phyloP scores from a whole-genome alignment of 2,888 invertebrate species.

The Habrosyne pyritoides region DNA sequence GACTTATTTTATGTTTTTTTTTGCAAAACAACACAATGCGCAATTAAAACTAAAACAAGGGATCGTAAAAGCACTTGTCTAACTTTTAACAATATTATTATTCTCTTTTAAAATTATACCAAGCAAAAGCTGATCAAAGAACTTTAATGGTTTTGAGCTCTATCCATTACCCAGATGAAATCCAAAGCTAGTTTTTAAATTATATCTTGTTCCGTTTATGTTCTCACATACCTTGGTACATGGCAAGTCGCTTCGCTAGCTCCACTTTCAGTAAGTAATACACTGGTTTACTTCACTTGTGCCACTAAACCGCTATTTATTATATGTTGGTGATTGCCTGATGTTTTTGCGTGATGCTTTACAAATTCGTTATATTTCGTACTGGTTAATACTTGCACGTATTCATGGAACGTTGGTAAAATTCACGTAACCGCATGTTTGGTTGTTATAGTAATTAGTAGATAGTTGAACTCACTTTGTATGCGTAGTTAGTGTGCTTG shows the following conservation, averaged over 20 bases:
- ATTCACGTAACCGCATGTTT: slow-evolving; percentile 1
- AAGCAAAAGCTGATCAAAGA: too few species aligned
- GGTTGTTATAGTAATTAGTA: background rate
- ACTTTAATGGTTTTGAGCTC: too few species aligned
- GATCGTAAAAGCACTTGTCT: background rate
- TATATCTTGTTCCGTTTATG: background rate
- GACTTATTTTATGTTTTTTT: background rate
- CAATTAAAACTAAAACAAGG: background rate
- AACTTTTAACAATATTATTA: background rate
- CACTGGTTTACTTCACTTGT: slow-evolving; percentile 2
- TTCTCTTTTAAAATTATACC: background rate
- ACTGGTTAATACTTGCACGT: background rate
- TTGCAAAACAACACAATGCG: background rate
- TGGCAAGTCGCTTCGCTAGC: background rate
- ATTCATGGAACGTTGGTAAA: background rate
- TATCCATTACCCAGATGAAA: background rate
- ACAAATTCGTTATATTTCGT: background rate
- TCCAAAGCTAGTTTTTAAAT: background rate
- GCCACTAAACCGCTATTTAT: slow-evolving; percentile 5
- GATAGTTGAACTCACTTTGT: background rate
- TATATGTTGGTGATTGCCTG: background rate
- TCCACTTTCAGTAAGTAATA: slow-evolving; percentile 4
- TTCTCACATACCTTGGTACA: background rate
- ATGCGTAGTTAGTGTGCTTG: too few species aligned
- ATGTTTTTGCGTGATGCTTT: slow-evolving; percentile 2